Evolutionary conservation across 1,140 invertebrate genomes (phyloP).

Genomic region (Drosophila bipectinata): DNA sequence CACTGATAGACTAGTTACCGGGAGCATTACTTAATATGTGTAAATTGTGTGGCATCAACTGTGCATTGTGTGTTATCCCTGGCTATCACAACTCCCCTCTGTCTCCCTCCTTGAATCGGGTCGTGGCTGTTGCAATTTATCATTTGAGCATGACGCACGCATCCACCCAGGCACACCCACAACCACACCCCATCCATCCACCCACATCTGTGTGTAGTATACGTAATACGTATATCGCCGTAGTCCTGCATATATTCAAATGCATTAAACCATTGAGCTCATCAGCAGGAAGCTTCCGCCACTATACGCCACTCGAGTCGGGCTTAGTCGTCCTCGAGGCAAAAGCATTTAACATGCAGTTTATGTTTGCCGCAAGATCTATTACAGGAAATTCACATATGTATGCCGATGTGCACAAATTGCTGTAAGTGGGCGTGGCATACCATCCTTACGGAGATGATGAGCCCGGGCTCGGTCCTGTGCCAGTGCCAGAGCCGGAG

Average conservation of each 20-base stretch:
- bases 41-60: constrained; percentile 81
- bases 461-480: constrained; percentile 17
- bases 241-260: constrained; percentile 45
- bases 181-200: constrained; percentile 17
- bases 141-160: constrained; percentile 79
- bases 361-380: constrained; percentile 81
- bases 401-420: constrained; percentile 65
- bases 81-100: constrained; percentile 48
- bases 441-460: constrained; percentile 30
- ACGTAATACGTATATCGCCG: constrained; percentile 1
- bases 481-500: not conserved
- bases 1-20: constrained; percentile 67
- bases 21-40: constrained; percentile 80
- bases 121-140: constrained; percentile 72
- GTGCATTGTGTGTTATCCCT: constrained; percentile 78
- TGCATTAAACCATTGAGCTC: constrained; percentile 56
- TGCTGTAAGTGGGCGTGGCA: constrained; percentile 58
- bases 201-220: constrained; percentile 2
- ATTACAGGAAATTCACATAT: constrained; percentile 77
- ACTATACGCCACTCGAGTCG: constrained; percentile 5
- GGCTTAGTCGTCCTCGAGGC: constrained; percentile 55
- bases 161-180: constrained; percentile 31
- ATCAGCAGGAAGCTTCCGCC: constrained; percentile 39
- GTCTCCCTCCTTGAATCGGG: constrained; percentile 7
- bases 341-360: constrained; percentile 80